Percentiles rank a stretch among this genome's conserved stretches.
Evolutionary conservation across 2,113 vertebrate genomes (phyloP).

Genomic region (Symphodus melops): DNA sequence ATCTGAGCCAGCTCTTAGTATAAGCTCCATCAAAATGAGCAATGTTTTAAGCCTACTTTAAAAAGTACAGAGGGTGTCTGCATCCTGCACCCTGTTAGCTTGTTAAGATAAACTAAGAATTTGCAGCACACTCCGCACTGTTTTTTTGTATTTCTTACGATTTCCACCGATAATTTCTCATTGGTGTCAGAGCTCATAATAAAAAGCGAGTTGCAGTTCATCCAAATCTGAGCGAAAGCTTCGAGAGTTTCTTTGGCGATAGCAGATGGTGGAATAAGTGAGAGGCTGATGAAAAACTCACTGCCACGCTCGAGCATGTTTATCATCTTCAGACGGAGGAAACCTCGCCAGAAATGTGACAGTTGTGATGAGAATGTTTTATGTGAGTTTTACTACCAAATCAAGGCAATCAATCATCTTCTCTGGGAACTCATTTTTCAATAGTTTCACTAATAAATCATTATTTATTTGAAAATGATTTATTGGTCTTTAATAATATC

Average conservation of each 20-base stretch:
- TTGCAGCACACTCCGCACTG: neutral
- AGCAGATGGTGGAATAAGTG: constrained; percentile 33
- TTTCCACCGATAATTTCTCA: neutral
- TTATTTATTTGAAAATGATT: constrained; percentile 6
- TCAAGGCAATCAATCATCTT: constrained; percentile 6
- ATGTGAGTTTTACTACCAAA: neutral
- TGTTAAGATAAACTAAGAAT: constrained; percentile 40
- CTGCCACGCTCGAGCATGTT: constrained; percentile 14
- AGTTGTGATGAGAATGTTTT: constrained; percentile 5
- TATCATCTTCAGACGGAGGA: constrained; percentile 21
- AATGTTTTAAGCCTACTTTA: no score
- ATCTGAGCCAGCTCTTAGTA: no score
- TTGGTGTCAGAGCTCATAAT: constrained; percentile 4
- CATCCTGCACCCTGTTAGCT: no score
- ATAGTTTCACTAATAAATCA: neutral
- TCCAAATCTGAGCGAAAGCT: neutral
- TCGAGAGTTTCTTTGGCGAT: neutral
- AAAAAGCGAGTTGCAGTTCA: neutral
- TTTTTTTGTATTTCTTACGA: neutral
- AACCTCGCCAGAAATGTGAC: neutral
- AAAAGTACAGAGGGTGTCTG: no score
- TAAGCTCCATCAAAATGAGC: no score
- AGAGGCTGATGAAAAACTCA: constrained; percentile 10
- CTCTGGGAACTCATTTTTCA: neutral
- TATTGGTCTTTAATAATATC: constrained; percentile 10